A percentile compares a stretch with the other conserved stretches of the same genome.
phyloP scores from a whole-genome alignment of 2,113 vertebrate genomes.

The Noturus placidus region DNA sequence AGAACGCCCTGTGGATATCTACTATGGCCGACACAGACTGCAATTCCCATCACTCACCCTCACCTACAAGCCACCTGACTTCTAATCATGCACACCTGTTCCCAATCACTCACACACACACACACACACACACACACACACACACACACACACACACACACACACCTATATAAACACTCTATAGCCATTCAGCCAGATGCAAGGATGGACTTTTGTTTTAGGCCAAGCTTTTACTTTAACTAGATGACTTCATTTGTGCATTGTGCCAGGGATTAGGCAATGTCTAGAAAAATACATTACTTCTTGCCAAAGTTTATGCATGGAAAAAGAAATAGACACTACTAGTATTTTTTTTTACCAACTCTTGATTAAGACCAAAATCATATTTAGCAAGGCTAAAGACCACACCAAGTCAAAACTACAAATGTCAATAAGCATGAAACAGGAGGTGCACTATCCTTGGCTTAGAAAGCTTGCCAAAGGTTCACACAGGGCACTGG shows the following conservation, averaged over 20 bases:
- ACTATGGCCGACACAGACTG: neutral
- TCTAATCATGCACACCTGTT: neutral
- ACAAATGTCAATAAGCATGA: neutral
- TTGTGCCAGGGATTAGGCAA: neutral
- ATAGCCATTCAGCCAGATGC: neutral
- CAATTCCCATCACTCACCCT: neutral
- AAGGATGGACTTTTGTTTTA: too few relatives aligned
- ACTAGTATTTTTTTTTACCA: too few relatives aligned
- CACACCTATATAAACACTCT: neutral
- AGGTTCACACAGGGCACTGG: neutral
- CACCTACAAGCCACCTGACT: neutral
- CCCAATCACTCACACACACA: neutral
- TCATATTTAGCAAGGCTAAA: neutral
- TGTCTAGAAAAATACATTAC: neutral
- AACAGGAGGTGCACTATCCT: neutral
- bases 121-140: too few relatives aligned
- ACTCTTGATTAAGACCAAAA: too few relatives aligned
- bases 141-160: neutral
- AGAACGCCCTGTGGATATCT: neutral
- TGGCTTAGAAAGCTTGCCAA: neutral
- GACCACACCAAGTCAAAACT: neutral
- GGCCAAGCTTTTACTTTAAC: neutral
- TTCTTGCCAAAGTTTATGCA: neutral
- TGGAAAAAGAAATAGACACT: neutral
- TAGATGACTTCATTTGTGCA: neutral